Base-by-base conservation (phyloP, 2,113 vertebrate species). In the Sula dactylatra region DNA sequence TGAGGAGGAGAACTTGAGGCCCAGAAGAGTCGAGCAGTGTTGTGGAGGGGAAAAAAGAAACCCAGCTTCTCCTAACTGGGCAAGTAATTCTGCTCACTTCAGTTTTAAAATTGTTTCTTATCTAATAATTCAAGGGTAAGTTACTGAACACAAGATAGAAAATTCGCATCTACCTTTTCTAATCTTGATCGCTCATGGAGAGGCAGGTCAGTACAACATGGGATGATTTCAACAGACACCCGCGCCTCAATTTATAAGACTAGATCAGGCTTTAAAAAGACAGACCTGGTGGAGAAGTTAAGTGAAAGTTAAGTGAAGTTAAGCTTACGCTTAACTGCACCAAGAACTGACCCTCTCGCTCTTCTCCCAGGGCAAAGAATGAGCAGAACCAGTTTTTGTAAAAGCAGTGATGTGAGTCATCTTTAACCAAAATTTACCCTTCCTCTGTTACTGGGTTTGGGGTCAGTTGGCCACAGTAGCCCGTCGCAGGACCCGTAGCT, bases 281-380 rank as follows among this genome's bases (percentile, higher is more conserved):
- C 25, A 66, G 44, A 34, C 22, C 16, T 45, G 42, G 42, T 6
- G 22, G 25, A 70, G 27, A 66, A 15, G 29, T 45, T 45, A 45
- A 45, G 17, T 45, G 44, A 45, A 42, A 45, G 44, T 18, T 45
- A 45, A 45, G 44, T 17, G 18, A 42, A 45, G 44, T 18, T 45
- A 45, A 45, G 44, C 44, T 17, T 22, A 26, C 0, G 17, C 19
- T 32, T 66, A 40, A 49, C 12, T 72, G 32, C n/a, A 36, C 13
- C 26, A 20, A 49, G 49, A 26, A 40, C 31, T 56, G 47, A 18
- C 16, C 11, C 21, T 81, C 34, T 42, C 0, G 0, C 17, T 59
- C 0, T n/a, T 71, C 52, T 81, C 32, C 38, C 11, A 16, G 15
- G 7, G 20, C 31, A 86, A 5, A 58, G 27, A n/a, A 59, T 7